phyloP scores from a whole-genome alignment of 2,113 vertebrate genomes.

The Grammomys dolichurus region DNA sequence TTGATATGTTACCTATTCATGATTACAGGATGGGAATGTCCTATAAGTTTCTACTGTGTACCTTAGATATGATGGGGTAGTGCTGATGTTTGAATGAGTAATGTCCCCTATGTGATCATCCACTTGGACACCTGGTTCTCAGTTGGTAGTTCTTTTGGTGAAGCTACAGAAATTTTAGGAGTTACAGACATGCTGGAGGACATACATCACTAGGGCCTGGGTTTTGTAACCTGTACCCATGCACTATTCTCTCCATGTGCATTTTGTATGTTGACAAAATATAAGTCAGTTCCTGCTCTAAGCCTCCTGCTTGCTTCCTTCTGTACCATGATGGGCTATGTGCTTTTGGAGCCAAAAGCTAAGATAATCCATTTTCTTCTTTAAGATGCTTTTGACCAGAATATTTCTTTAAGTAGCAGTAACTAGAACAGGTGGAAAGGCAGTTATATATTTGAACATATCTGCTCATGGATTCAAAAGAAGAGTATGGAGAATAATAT shows the following conservation, averaged over 20 bases:
- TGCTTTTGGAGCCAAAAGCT: not conserved
- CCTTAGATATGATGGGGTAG: not conserved
- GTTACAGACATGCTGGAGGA: not conserved
- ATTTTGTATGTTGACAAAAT: not conserved
- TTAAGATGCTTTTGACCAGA: not conserved
- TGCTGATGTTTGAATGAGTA: not conserved
- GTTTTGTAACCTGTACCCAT: not conserved
- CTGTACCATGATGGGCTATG: not conserved
- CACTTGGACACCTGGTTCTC: not conserved
- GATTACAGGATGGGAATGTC: not conserved
- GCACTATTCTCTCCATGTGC: not conserved
- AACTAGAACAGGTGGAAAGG: not conserved
- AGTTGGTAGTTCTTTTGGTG: not conserved
- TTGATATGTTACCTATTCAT: not conserved
- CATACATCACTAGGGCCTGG: not conserved
- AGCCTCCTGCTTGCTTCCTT: not conserved
- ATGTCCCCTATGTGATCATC: not conserved
- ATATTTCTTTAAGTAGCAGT: not conserved
- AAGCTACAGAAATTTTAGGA: not conserved
- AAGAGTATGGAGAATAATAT: not conserved
- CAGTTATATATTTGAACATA: not conserved
- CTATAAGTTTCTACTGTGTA: not conserved
- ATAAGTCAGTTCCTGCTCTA: not conserved
- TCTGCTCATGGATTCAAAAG: not conserved
- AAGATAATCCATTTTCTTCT: not conserved